Evolutionary conservation across 1,140 invertebrate species (phyloP).

Genomic region (Helicoverpa zea): DNA sequence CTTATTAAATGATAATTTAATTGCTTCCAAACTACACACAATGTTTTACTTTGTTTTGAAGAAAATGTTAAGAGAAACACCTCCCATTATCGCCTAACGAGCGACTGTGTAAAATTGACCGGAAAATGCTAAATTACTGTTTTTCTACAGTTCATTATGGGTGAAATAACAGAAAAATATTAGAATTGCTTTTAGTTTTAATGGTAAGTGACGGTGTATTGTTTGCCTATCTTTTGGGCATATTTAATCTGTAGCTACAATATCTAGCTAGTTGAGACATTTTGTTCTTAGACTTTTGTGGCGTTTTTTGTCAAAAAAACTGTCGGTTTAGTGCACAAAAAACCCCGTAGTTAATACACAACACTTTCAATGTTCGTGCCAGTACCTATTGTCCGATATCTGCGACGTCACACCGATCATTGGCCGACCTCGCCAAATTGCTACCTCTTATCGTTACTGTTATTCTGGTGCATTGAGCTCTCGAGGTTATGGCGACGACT

Average conservation of each 20-base stretch:
- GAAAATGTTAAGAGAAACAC: conserved; percentile 32
- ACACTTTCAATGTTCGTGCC: neutral
- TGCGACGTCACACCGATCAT: conserved; percentile 25
- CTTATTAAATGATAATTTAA: conserved; percentile 41
- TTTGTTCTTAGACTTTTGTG: neutral
- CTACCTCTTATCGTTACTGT: conserved; percentile 31
- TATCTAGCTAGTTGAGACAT: too few species aligned
- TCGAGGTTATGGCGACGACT: neutral
- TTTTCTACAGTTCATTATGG: neutral
- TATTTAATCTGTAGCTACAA: too few species aligned
- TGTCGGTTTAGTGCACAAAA: neutral
- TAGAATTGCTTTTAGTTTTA: too few species aligned
- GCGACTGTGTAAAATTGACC: conserved; percentile 14
- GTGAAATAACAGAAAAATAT: too few species aligned
- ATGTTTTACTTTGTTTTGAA: conserved; percentile 24
- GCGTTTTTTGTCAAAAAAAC: neutral
- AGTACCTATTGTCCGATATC: conserved; percentile 26
- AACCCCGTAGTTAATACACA: neutral
- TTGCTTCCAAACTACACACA: conserved; percentile 28
- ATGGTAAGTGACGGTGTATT: too few species aligned
- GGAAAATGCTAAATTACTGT: conserved; percentile 1
- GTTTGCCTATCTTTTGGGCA: too few species aligned
- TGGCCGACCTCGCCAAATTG: conserved; percentile 16
- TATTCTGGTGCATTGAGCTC: conserved; percentile 1
- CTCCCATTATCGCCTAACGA: conserved; percentile 27